Evolutionary conservation across 2,113 vertebrate genomes (phyloP).

Genomic region (Callopanchax toddi): DNA sequence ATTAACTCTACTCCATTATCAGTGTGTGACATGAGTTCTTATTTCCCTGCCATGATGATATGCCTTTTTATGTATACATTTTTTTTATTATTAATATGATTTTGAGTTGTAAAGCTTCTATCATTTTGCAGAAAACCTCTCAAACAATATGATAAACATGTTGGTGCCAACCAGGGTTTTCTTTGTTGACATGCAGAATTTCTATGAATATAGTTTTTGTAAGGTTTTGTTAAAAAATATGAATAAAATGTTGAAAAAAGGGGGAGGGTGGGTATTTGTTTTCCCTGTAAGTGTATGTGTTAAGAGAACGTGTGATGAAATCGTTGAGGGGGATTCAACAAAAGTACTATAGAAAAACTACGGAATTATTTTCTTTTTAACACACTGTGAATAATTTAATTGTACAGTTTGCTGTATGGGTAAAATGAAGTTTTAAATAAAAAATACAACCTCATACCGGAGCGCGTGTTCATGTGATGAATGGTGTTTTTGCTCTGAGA

Average conservation of each 20-base stretch:
- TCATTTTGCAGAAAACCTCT: constrained; percentile 69
- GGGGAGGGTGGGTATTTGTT: constrained; percentile 73
- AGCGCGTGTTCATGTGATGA: constrained; percentile 24
- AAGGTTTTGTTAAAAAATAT: constrained; percentile 94
- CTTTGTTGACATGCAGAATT: constrained; percentile 96
- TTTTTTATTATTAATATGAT: too few species aligned
- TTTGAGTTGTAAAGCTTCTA: constrained; percentile 64
- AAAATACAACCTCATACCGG: constrained; percentile 76
- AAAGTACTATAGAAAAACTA: constrained; percentile 80
- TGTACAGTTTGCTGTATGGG: constrained; percentile 99
- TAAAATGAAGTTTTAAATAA: constrained; percentile 99
- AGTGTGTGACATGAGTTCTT: constrained; percentile 65
- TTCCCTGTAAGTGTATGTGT: constrained; percentile 95
- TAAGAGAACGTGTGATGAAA: constrained; percentile 88
- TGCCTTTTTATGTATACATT: constrained; percentile 61
- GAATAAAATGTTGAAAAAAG: constrained; percentile 40
- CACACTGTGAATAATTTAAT: constrained; percentile 99
- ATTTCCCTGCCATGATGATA: constrained; percentile 54
- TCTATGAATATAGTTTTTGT: constrained; percentile 99
- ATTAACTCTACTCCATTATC: constrained; percentile 63
- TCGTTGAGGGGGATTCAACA: constrained; percentile 57
- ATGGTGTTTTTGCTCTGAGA: constrained; percentile 5
- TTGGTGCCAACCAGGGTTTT: constrained; percentile 86
- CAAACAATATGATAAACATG: constrained; percentile 67
- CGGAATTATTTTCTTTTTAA: constrained; percentile 95